Conservation (phyloP, 2,888 invertebrate species). For the Xiphydria camelus region DNA sequence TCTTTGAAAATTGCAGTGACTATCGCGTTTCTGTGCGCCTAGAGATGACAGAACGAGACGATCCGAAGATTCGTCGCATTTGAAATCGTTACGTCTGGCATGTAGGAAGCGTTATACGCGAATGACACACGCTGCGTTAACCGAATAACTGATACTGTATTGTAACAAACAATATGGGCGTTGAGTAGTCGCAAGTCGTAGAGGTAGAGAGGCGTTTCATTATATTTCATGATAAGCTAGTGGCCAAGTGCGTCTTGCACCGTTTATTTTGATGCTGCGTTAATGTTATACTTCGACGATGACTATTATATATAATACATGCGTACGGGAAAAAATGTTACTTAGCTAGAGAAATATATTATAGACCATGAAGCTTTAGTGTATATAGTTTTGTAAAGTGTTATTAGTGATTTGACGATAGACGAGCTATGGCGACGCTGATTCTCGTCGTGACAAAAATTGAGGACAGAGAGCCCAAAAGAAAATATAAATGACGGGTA, state of each 20-base stretch:
- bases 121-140: too few relatives aligned
- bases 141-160: too few relatives aligned
- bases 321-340: constrained; percentile 17
- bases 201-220: constrained; percentile 12
- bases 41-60: too few relatives aligned
- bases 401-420: constrained; percentile 24
- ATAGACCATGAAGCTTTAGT: constrained; percentile 52
- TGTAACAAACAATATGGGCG: constrained; percentile 36
- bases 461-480: constrained; percentile 4
- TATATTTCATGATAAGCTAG: constrained; percentile 29
- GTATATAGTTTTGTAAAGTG: constrained; percentile 58
- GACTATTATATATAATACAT: constrained; percentile 26
- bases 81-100: too few relatives aligned
- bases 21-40: too few relatives aligned
- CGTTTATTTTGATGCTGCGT: constrained; percentile 37
- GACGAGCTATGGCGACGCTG: constrained; percentile 1
- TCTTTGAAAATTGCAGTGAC: too few relatives aligned
- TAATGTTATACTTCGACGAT: constrained; percentile 36
- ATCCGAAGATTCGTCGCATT: too few relatives aligned
- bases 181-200: constrained; percentile 34
- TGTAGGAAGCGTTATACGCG: too few relatives aligned
- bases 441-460: constrained; percentile 4
- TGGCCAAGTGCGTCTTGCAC: constrained; percentile 32
- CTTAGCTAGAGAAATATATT: constrained; percentile 28
- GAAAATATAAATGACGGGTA: constrained; percentile 1